Percentiles rank a stretch among this genome's conserved stretches.
These are phyloP conservation scores for Labrus mixtus DNA, from an alignment of 2,113 vertebrate species.

Conservation along the genomic window DNA sequence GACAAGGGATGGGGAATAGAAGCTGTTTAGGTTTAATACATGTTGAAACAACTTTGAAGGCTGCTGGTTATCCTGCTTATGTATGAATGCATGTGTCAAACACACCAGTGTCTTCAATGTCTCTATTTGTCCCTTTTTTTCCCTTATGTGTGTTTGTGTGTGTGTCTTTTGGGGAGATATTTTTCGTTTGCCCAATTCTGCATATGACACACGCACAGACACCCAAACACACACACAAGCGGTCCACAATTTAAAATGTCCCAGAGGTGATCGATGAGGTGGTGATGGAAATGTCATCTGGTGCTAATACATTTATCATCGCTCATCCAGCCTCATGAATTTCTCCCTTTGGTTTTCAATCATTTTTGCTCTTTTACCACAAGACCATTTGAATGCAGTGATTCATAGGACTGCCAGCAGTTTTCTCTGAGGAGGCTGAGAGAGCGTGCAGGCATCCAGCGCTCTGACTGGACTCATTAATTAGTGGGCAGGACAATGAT, in stretches of 20 bases:
- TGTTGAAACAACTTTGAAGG: background rate
- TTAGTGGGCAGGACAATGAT: slow-evolving; percentile 65
- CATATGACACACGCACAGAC: slow-evolving; percentile 28
- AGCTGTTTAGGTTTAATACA: background rate
- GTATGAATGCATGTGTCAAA: background rate
- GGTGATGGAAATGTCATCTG: slow-evolving; percentile 75
- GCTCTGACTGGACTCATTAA: slow-evolving; percentile 63
- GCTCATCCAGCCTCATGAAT: slow-evolving; percentile 66
- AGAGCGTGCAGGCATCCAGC: slow-evolving; percentile 54
- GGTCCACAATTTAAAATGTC: slow-evolving; percentile 54
- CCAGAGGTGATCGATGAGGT: slow-evolving; percentile 73
- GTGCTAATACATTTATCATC: slow-evolving; percentile 73
- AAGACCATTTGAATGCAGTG: slow-evolving; percentile 56
- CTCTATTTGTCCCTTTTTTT: background rate
- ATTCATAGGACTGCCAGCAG: slow-evolving; percentile 58
- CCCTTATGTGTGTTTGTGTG: background rate
- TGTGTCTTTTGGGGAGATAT: background rate
- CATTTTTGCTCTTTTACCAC: slow-evolving; percentile 69
- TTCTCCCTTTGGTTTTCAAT: slow-evolving; percentile 65
- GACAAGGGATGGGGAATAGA: background rate
- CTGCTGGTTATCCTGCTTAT: background rate
- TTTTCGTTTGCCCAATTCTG: slow-evolving; percentile 38
- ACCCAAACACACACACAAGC: slow-evolving; percentile 24
- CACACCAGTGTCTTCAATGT: background rate
- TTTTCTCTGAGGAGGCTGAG: slow-evolving; percentile 53